Evolutionary conservation across 2,113 vertebrate genomes (phyloP), one percentile per base, ranked within the genome.

Genomic region (Sula dactylatra): DNA sequence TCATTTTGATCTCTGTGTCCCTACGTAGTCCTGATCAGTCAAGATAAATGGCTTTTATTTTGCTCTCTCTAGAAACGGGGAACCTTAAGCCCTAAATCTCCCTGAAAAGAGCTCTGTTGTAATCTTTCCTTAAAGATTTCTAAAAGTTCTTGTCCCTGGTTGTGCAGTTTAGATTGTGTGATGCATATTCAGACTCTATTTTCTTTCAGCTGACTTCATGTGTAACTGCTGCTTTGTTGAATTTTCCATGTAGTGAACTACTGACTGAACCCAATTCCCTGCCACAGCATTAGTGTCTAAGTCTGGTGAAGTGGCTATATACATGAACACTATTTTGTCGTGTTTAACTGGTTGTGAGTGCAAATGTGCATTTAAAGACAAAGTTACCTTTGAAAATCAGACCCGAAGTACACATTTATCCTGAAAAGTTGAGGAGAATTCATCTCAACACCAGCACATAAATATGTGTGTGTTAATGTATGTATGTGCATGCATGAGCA

Each of bases 401-500:
- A 49, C n/a, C 50, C 40, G 38, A n/a, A 83, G 7, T 38, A 38
- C 16, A 19, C 25, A 9, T 66, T 66, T 70, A 31, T 36, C 44
- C 74, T 69, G 54, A 69, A 71, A 74, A 59, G 44, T 6, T 67
- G 26, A 34, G 17, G 17, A 59, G 19, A 81, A 83, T 73, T 73
- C 42, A 70, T 25, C 74, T 88, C 64, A 80, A 17, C 13, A 40
- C 3, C 52, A 64, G 38, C 45, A 52, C 19, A 10, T 20, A 47
- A 56, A 50, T 52, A 44, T 5, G 13, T 31, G 18, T 45, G 19
- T 38, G 24, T n/a, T 56, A 49, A 59, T 52, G 8, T 9, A 6
- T 47, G 25, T 16, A 10, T 17, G 56, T 36, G 15, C 49, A 17
- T 11, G 18, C 4, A 4, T 1, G 2, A 3, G 8, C 2, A 1